Conservation (phyloP, 1,140 invertebrate genomes). For the Nylanderia fulva region DNA sequence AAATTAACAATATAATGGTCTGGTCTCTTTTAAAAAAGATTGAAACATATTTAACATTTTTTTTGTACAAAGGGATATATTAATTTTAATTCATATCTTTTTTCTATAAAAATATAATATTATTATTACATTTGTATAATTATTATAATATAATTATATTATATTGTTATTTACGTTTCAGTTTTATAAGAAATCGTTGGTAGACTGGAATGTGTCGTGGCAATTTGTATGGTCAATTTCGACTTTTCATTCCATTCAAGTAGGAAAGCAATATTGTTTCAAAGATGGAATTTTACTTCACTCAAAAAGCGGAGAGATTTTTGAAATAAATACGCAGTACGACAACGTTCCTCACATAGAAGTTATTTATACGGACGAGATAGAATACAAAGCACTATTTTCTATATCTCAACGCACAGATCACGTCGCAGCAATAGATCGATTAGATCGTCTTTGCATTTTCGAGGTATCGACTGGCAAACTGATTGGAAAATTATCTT, state of each 20-base stretch:
- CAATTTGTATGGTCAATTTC: conserved; percentile 67
- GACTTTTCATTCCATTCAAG: conserved; percentile 62
- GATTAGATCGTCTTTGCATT: conserved; percentile 66
- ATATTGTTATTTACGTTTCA: conserved; percentile 3
- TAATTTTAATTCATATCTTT: background rate
- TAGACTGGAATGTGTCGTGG: conserved; percentile 64
- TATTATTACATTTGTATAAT: background rate
- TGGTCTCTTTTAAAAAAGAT: background rate
- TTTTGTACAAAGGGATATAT: background rate
- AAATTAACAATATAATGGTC: background rate
- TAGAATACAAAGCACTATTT: conserved; percentile 62
- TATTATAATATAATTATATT: background rate
- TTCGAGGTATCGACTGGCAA: conserved; percentile 71
- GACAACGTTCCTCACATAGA: conserved; percentile 67
- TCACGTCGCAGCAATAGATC: conserved; percentile 66
- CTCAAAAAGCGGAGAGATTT: conserved; percentile 69
- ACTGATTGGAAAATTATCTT: conserved; percentile 38
- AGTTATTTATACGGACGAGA: conserved; percentile 59
- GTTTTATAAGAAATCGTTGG: conserved; percentile 75
- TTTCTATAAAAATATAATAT: background rate
- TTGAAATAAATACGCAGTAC: conserved; percentile 61
- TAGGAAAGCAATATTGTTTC: conserved; percentile 42
- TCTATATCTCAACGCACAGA: conserved; percentile 56
- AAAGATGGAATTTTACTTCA: conserved; percentile 73
- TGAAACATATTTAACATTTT: background rate